Base-by-base conservation (phyloP, 1,140 invertebrate genomes). In the Anastrepha obliqua region DNA sequence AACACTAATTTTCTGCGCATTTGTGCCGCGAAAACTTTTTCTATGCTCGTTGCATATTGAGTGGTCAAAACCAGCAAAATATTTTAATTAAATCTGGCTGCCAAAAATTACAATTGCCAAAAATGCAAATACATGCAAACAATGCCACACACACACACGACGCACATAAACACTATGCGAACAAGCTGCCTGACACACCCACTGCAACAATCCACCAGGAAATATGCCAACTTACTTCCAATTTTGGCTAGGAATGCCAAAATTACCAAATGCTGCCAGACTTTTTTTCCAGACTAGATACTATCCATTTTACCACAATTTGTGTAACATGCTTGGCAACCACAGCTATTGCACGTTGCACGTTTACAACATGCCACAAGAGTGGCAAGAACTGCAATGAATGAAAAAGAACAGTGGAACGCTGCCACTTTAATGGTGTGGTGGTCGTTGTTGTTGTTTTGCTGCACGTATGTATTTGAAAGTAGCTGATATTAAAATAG, bases 281-380 rank as follows among this genome's bases (percentile, higher is more conserved):
- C 20, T 67, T 67, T 67, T n/a, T 55, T 51, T 51, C 17, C 17
- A 1, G 51, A 11, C 17, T 81, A 81, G 74, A 9, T 55, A 55
- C 74, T 81, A 81, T 81, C 74, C 51, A 81, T 81, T 81, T 81
- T 81, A 55, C 74, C 74, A 81, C 74, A 81, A 81, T 81, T 81
- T 81, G 74, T 81, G 74, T 47, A 81, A 81, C 74, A 81, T 81
- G 47, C 74, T 81, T 81, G 44, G 74, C 74, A 81, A 47, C 47
- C 74, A 42, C 74, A n/a, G 20, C 47, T 20, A 29, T 81, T 55
- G 74, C 74, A 58, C 74, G 47, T 81, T 81, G 44, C 47, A 55
- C 74, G 7, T 51, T 51, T 42, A 74, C 47, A 74, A 74, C 70
- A 74, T 74, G 44, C 42, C 74, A 29, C 44, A 81, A 8, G 9